These are phyloP conservation scores for Blomia tropicalis DNA, from an alignment of 2,888 invertebrate genomes.

Conservation along the genomic window DNA sequence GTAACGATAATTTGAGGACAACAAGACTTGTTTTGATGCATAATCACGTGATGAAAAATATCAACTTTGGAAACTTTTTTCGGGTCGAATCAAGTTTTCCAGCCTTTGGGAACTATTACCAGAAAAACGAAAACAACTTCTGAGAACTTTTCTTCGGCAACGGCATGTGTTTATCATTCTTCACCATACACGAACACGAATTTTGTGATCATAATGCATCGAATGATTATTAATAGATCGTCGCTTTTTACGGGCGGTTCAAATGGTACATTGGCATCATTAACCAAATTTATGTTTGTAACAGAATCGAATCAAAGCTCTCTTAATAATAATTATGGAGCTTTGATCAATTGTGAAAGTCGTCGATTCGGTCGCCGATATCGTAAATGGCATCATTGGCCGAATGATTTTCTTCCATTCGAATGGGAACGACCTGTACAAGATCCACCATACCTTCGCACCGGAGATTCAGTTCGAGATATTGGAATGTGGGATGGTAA, in stretches of 20 bases:
- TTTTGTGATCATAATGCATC: too few species aligned
- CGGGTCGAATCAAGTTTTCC: too few species aligned
- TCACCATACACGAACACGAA: too few species aligned
- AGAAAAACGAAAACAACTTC: too few species aligned
- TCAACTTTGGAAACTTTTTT: too few species aligned
- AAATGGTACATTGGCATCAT: neutral
- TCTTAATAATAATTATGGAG: neutral
- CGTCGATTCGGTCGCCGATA: constrained; percentile 20
- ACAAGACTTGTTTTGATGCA: too few species aligned
- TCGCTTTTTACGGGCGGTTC: neutral
- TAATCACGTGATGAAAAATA: too few species aligned
- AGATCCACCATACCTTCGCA: constrained; percentile 22
- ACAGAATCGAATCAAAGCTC: neutral
- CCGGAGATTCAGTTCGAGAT: constrained; percentile 25
- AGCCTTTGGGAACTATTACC: too few species aligned
- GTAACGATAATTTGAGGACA: too few species aligned
- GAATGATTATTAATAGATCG: neutral
- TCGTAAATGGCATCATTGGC: constrained; percentile 23
- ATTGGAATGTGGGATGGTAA: constrained; percentile 24
- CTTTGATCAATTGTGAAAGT: constrained; percentile 4
- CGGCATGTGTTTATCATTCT: too few species aligned
- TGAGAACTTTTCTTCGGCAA: too few species aligned
- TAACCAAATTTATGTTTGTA: neutral
- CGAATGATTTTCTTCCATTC: constrained; percentile 29
- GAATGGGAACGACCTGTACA: constrained; percentile 23